Base-by-base conservation (phyloP, 2,113 vertebrate genomes). In the Eolophus roseicapilla region DNA sequence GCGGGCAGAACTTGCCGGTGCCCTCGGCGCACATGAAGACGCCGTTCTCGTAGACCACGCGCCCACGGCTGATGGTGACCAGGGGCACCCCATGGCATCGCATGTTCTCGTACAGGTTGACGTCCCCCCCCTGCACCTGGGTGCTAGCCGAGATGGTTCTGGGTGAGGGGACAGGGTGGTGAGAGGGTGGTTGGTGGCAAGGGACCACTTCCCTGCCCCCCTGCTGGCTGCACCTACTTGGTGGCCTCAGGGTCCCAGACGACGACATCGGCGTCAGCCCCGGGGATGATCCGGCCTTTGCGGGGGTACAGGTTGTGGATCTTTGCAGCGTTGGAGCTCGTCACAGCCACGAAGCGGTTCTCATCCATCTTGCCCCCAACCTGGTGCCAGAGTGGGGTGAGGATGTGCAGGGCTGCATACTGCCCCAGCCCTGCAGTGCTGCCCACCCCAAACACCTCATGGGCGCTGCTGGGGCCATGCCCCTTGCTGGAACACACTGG, bases 241-340 rank as follows among this genome's bases (percentile, higher is more conserved):
- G 99, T 99, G 96, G 99, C 99, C 95, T 99, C 99, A 0, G 99
- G 99, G 97, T 99, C 99, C 99, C 99, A 99, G 96, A 99, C 99
- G 49, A 99, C 99, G 16, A 99, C 96, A 4, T 99, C 99, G 0
- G 99, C 99, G 3, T 99, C 99, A 0, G 99, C 99, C 17, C 99
- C 99, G 0, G 99, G 98, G 96, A 99, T 99, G 97, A 99, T 99
- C 80, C 99, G 98, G 76, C 99, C 99, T 97, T 99, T 99, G 91
- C 99, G 98, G 25, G 99, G 99, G 93, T 99, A 99, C 65, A 99
- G 98, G 98, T 99, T 99, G 98, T 99, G 99, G 96, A 99, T 98
- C 98, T 99, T 99, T 55, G 99, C 99, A 0, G 99, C 99, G 1
- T 99, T 99, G 71, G 99, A 99, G 95, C 99, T 99, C 41, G 99